These are phyloP conservation scores for Linnaemya tessellans DNA, from an alignment of 2,888 invertebrate species.

Conservation along the genomic window DNA sequence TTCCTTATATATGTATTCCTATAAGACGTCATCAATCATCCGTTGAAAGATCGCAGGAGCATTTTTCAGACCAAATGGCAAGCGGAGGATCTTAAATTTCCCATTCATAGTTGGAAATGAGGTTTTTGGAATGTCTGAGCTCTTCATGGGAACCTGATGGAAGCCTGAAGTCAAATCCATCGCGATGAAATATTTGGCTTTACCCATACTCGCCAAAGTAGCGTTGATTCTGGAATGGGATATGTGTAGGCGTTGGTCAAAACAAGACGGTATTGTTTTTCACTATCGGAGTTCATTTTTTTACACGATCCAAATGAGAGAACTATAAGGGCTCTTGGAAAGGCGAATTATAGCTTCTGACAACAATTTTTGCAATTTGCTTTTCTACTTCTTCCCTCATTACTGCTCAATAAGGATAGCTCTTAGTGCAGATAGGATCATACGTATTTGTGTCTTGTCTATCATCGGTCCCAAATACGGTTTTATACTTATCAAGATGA, in stretches of 20 bases:
- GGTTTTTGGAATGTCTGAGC: neutral
- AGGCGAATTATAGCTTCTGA: slow-evolving; percentile 76
- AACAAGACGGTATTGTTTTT: neutral
- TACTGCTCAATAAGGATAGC: neutral
- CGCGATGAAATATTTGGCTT: neutral
- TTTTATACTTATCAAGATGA: neutral
- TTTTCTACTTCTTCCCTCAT: neutral
- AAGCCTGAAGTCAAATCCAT: neutral
- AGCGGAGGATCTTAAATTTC: slow-evolving; percentile 4
- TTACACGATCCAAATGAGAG: slow-evolving; percentile 62
- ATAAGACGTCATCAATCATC: slow-evolving; percentile 71
- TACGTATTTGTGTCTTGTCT: too few species aligned
- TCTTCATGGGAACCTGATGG: neutral
- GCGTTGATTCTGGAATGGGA: neutral
- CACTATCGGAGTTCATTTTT: slow-evolving; percentile 1
- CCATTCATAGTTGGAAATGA: neutral
- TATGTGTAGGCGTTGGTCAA: too few species aligned
- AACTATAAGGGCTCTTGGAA: slow-evolving; percentile 73
- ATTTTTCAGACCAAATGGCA: slow-evolving; percentile 66
- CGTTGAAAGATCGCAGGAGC: slow-evolving; percentile 70
- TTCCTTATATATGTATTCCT: slow-evolving; percentile 63
- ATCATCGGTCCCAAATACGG: neutral
- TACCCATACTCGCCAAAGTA: neutral
- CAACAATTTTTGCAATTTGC: slow-evolving; percentile 72
- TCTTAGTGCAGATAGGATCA: too few species aligned